phyloP scores from a whole-genome alignment of 2,113 vertebrate species.

The Callithrix jacchus region DNA sequence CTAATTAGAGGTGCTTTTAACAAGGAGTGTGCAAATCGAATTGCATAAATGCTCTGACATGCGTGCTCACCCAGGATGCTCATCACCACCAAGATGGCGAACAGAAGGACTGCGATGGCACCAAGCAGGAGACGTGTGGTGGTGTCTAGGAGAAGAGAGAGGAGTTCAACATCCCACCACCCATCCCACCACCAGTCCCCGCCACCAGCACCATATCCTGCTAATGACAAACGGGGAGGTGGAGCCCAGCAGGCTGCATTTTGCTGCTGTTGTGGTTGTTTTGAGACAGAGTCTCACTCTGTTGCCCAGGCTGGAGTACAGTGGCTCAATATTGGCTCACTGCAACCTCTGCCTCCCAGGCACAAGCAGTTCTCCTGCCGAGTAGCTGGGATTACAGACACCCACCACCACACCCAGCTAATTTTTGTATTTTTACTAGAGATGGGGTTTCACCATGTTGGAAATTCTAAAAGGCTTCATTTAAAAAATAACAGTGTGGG shows the following conservation, averaged over 20 bases:
- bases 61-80: conserved; percentile 75
- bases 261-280: no score
- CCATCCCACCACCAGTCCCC: rapidly evolving
- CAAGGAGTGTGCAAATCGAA: rapidly evolving
- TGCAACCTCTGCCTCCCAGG: no score
- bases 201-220: not conserved
- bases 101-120: conserved; percentile 74
- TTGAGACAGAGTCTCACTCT: no score
- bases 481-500: no score
- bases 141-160: conserved; percentile 65
- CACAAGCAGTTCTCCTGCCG: no score
- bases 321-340: no score
- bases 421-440: no score
- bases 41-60: rapidly evolving
- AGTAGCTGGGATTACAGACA: no score
- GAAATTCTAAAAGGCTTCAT: no score
- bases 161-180: not conserved
- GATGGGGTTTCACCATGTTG: no score
- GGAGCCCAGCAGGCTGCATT: not conserved
- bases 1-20: not conserved
- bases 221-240: not conserved
- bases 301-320: no score
- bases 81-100: conserved; percentile 79
- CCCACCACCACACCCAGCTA: no score
- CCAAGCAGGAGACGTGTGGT: conserved; percentile 77